These are phyloP conservation scores for Diadema setosum DNA, from an alignment of 35 echinoderm and acorn worm species.

Conservation along the genomic window DNA sequence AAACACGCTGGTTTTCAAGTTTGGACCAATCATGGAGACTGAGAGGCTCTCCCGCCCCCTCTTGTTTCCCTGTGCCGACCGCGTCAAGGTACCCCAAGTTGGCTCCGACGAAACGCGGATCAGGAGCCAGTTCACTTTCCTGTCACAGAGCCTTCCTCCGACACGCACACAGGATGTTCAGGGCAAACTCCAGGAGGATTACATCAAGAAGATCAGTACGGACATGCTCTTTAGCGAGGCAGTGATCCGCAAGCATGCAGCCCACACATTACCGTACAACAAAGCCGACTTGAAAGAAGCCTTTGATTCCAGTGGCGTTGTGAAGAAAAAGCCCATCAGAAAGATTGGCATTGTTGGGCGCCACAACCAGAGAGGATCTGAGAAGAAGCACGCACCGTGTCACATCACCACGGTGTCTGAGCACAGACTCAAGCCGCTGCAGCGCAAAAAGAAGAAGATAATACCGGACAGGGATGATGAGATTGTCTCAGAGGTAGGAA, in stretches of 20 bases:
- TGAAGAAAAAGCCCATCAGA: background rate
- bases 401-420: conserved; percentile 65
- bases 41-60: background rate
- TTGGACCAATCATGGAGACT: background rate
- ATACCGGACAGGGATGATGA: background rate
- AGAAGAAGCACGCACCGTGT: conserved; percentile 72
- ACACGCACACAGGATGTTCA: conserved; percentile 8
- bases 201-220: conserved; percentile 75
- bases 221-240: conserved; percentile 78
- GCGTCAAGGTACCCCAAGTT: conserved; percentile 83
- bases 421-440: conserved; percentile 65
- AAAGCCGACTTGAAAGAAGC: conserved; percentile 26
- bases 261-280: conserved; percentile 75
- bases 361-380: conserved; percentile 41
- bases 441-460: conserved; percentile 37
- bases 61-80: conserved; percentile 71
- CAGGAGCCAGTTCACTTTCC: conserved; percentile 1
- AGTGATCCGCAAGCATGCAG: conserved; percentile 51
- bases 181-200: conserved; percentile 39
- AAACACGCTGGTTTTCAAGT: too few relatives aligned
- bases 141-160: conserved; percentile 21
- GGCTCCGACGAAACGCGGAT: conserved; percentile 42
- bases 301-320: conserved; percentile 12
- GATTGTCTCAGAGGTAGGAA: conserved; percentile 9
- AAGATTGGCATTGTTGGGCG: conserved; percentile 14